These are phyloP conservation scores for Leptobrachium leishanense DNA, from an alignment of 2,113 vertebrate genomes.

Conservation along the genomic window DNA sequence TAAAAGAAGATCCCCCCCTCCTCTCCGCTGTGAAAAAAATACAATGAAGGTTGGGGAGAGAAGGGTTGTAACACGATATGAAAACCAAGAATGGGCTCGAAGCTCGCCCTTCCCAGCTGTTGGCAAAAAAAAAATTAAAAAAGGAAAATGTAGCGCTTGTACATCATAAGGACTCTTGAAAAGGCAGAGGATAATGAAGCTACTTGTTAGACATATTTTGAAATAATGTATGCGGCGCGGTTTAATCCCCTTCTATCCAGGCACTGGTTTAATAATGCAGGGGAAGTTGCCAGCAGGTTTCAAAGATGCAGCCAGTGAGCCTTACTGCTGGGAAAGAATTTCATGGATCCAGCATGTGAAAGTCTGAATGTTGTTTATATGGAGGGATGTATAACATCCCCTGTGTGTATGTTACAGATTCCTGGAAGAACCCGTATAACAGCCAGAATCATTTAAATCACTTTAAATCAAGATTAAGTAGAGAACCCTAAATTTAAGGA, in stretches of 20 bases:
- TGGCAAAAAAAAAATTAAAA: slow-evolving; percentile 55
- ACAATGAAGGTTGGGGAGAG: slow-evolving; percentile 67
- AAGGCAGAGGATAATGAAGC: slow-evolving; percentile 71
- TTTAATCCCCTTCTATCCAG: slow-evolving; percentile 43
- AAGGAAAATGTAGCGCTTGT: slow-evolving; percentile 84
- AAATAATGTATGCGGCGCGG: slow-evolving; percentile 46
- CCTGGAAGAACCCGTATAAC: too few relatives aligned
- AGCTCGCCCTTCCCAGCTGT: slow-evolving; percentile 77
- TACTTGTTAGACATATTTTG: slow-evolving; percentile 74
- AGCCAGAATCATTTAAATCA: background rate
- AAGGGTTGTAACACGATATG: slow-evolving; percentile 85
- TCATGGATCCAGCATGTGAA: slow-evolving; percentile 13
- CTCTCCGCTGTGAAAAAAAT: slow-evolving; percentile 38
- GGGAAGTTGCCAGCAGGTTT: slow-evolving; percentile 41
- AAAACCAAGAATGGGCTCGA: slow-evolving; percentile 64
- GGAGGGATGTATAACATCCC: background rate
- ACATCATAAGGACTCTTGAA: slow-evolving; percentile 71
- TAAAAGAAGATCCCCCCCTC: slow-evolving; percentile 65
- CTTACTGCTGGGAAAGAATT: slow-evolving; percentile 6
- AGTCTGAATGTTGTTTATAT: slow-evolving; percentile 59
- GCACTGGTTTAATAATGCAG: slow-evolving; percentile 34
- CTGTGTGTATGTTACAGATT: too few relatives aligned
- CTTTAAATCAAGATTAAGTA: background rate
- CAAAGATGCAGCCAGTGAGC: slow-evolving; percentile 31
- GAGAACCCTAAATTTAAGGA: too few relatives aligned